phyloP scores from a whole-genome alignment of 2,113 vertebrate species.

The Canis aureus region DNA sequence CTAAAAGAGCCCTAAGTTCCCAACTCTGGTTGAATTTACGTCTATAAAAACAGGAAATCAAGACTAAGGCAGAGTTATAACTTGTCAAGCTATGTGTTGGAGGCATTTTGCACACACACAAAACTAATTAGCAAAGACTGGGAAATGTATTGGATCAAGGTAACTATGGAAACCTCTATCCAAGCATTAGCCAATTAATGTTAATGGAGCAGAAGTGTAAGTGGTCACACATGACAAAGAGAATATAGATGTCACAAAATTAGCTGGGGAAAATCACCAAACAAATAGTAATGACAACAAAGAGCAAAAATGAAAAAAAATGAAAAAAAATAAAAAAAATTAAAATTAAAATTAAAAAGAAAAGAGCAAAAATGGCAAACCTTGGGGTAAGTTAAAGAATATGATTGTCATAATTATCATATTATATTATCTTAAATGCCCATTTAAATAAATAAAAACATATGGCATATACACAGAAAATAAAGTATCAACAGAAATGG shows the following conservation, averaged over 20 bases:
- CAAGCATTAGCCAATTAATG: neutral
- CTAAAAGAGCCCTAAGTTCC: neutral
- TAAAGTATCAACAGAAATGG: neutral
- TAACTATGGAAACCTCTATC: neutral
- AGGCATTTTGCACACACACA: neutral
- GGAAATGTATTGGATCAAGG: neutral
- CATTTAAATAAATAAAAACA: neutral
- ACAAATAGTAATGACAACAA: neutral
- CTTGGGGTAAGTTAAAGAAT: neutral
- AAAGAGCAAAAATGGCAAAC: neutral
- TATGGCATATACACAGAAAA: neutral
- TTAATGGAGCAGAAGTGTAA: neutral
- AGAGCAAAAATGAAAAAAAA: too few relatives aligned
- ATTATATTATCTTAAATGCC: neutral
- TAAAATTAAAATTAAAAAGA: too few relatives aligned
- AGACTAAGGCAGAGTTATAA: neutral
- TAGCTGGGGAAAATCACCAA: neutral
- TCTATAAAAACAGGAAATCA: neutral
- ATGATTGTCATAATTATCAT: neutral
- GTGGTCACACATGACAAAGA: neutral
- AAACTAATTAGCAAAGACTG: neutral
- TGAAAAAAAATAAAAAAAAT: too few relatives aligned
- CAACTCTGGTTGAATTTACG: neutral
- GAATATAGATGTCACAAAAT: neutral
- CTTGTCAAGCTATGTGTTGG: neutral